Evolutionary conservation across 2,888 invertebrate genomes (phyloP).

Genomic region (Silvanus unidentatus): DNA sequence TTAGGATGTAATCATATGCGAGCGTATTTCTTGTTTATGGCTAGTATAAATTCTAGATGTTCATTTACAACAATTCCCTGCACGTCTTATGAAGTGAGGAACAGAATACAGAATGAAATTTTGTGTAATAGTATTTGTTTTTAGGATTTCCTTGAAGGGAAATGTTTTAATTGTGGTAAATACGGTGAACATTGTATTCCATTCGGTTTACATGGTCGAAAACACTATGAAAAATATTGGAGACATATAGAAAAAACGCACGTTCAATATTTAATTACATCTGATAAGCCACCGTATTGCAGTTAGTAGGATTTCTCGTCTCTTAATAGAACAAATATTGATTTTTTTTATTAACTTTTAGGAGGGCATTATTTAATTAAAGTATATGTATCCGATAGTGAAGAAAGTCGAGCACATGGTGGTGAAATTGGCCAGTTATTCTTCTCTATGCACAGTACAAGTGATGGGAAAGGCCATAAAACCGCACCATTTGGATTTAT

Average conservation of each 20-base stretch:
- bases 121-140: constrained; percentile 19
- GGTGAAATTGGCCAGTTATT: constrained; percentile 73
- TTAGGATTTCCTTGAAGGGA: constrained; percentile 62
- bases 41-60: constrained; percentile 73
- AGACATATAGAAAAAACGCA: constrained; percentile 16
- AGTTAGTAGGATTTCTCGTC: constrained; percentile 51
- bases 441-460: constrained; percentile 59
- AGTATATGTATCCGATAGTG: constrained; percentile 66
- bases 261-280: constrained; percentile 68
- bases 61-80: constrained; percentile 76
- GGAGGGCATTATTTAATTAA: constrained; percentile 74
- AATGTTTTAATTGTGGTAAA: constrained; percentile 63
- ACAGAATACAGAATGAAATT: background rate
- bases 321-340: too few relatives aligned
- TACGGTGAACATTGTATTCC: constrained; percentile 62
- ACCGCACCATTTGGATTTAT: constrained; percentile 35
- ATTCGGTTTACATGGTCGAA: constrained; percentile 60
- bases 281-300: constrained; percentile 65
- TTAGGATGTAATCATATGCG: constrained; percentile 85
- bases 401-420: constrained; percentile 65
- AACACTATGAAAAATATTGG: constrained; percentile 46
- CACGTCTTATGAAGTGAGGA: constrained; percentile 62
- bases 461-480: constrained; percentile 43
- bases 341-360: constrained; percentile 46
- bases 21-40: constrained; percentile 76